These are phyloP conservation scores for Maylandia zebra DNA, from an alignment of 2,113 vertebrate genomes.

Conservation along the genomic window DNA sequence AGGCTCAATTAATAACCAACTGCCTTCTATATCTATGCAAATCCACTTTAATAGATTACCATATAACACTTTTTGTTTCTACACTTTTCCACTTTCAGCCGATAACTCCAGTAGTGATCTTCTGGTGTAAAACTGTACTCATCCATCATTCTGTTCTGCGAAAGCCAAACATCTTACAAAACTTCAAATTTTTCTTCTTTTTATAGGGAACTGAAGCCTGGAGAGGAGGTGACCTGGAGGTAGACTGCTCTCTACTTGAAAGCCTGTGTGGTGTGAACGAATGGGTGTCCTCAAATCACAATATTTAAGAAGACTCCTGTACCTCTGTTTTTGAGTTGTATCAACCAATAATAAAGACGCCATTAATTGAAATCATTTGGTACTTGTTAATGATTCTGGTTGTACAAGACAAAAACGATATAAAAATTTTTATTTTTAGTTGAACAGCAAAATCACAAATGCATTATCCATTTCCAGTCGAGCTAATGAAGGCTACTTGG, in stretches of 20 bases:
- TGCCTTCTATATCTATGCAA: not conserved
- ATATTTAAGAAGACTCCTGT: slow-evolving; percentile 23
- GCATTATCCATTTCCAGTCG: not conserved
- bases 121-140: not conserved
- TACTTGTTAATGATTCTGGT: not conserved
- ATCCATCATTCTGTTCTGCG: not conserved
- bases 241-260: slow-evolving; percentile 54
- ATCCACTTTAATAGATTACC: not conserved
- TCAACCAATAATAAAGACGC: slow-evolving; percentile 54
- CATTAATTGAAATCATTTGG: not conserved
- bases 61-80: not conserved
- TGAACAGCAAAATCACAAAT: not conserved
- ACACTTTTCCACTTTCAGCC: not conserved
- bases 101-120: not conserved
- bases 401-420: not conserved
- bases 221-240: slow-evolving; percentile 88
- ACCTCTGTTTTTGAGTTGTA: slow-evolving; percentile 13
- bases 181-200: not conserved
- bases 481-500: not conserved
- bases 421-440: not conserved
- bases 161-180: not conserved
- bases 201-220: slow-evolving; percentile 84
- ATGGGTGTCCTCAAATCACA: slow-evolving; percentile 2
- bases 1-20: not conserved
- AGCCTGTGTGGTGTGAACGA: slow-evolving; percentile 16